Conservation (phyloP, 2,113 vertebrate species). For the Lagopus leucura region DNA sequence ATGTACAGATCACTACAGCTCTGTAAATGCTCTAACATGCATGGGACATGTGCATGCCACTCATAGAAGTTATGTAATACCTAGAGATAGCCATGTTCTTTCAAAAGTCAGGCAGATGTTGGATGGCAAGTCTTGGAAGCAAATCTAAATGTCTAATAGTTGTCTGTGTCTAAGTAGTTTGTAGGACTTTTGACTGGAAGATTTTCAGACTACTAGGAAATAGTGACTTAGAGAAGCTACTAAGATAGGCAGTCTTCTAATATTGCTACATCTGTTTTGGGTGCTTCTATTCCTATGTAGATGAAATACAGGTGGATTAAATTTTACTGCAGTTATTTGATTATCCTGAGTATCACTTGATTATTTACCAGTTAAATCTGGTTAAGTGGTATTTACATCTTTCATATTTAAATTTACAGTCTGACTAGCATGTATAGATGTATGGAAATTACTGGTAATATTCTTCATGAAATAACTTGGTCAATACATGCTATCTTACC, state of each 20-base stretch:
- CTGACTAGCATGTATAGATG: neutral
- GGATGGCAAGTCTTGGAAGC: neutral
- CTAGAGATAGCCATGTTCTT: neutral
- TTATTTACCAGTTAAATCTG: neutral
- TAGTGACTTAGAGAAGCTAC: neutral
- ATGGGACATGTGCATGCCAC: no score
- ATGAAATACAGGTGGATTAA: neutral
- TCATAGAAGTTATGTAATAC: neutral
- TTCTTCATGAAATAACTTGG: neutral
- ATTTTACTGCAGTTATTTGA: neutral
- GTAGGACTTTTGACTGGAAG: neutral
- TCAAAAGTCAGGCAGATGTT: neutral
- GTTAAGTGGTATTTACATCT: neutral
- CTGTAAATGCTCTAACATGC: neutral
- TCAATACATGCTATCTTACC: neutral
- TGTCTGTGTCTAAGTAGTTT: neutral
- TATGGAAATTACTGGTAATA: neutral
- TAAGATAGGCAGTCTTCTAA: neutral
- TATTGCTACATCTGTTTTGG: neutral
- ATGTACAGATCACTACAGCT: neutral
- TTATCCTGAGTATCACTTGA: neutral
- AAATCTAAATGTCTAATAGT: neutral
- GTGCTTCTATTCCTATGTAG: accelerated
- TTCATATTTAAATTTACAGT: neutral
- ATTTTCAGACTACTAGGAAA: neutral